Evolutionary conservation across 1,140 invertebrate species (phyloP).

Genomic region (Drosophila burlai): DNA sequence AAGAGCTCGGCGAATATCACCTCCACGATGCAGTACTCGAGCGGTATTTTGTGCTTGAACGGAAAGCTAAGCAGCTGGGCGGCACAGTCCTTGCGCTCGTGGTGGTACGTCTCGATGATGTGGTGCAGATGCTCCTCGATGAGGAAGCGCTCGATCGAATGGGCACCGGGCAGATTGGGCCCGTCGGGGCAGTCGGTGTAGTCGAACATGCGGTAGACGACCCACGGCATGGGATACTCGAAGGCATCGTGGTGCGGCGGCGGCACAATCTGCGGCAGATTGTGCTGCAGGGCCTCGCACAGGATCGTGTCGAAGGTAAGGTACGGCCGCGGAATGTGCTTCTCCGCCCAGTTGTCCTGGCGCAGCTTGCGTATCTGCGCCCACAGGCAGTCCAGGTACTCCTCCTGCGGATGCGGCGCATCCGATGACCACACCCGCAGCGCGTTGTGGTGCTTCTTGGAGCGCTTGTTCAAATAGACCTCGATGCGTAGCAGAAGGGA

Average conservation of each 20-base stretch:
- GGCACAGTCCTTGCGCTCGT: conserved; percentile 97
- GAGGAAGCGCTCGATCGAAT: conserved; percentile 98
- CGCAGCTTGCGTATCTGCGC: conserved; percentile 96
- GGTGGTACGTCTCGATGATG: conserved; percentile 95
- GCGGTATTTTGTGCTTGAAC: conserved; percentile 96
- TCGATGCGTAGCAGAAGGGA: conserved; percentile 97
- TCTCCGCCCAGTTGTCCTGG: conserved; percentile 98
- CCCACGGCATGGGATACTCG: conserved; percentile 95
- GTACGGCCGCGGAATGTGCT: conserved; percentile 98
- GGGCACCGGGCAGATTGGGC: conserved; percentile 95
- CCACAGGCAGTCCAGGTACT: conserved; percentile 99
- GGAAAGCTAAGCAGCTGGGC: conserved; percentile 96
- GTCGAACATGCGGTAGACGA: conserved; percentile 98
- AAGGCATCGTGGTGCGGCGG: conserved; percentile 96
- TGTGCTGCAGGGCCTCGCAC: conserved; percentile 98
- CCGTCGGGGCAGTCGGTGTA: conserved; percentile 99
- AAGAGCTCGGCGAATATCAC: conserved; percentile 98
- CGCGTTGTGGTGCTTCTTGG: conserved; percentile 95
- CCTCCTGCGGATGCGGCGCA: conserved; percentile 98
- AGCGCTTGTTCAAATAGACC: conserved; percentile 96
- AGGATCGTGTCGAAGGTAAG: conserved; percentile 97
- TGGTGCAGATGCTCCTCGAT: conserved; percentile 98
- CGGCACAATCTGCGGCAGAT: conserved; percentile 94
- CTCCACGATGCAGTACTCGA: conserved; percentile 99
- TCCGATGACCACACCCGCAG: conserved; percentile 97